Evolutionary conservation across 2,113 vertebrate genomes (phyloP).

Genomic region (Pica pica): DNA sequence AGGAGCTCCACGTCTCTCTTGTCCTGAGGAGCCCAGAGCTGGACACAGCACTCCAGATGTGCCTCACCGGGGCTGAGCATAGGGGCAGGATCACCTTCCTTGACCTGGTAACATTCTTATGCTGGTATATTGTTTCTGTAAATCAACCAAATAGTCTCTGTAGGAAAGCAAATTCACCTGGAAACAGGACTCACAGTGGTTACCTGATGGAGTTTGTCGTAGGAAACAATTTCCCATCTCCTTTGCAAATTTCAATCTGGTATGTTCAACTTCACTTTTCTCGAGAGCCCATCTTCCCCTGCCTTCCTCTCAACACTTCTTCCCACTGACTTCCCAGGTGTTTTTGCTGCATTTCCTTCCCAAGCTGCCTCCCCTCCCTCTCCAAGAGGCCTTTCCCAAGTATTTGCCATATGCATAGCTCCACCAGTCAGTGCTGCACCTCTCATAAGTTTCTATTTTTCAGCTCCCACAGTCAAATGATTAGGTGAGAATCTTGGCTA

Average conservation of each 20-base stretch:
- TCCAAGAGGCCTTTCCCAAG: not conserved
- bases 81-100: not conserved
- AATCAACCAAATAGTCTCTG: not conserved
- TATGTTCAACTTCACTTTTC: not conserved
- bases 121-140: not conserved
- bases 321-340: not conserved
- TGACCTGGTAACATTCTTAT: not conserved
- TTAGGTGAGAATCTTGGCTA: constrained; percentile 58
- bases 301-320: not conserved
- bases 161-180: not conserved
- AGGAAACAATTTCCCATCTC: not conserved
- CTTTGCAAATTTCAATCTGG: not conserved
- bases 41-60: not conserved
- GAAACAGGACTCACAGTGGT: not conserved
- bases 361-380: not conserved
- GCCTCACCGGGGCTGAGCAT: not conserved
- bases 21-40: not conserved
- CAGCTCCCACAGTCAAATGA: constrained; percentile 47
- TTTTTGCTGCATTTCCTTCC: not conserved
- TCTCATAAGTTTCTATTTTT: constrained; percentile 37
- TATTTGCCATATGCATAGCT: not conserved
- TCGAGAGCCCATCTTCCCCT: rapidly evolving
- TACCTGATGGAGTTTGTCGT: not conserved
- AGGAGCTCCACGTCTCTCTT: not conserved
- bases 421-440: not conserved